Base-by-base conservation (phyloP, 1,140 invertebrate species). In the Diploscapter pachys region DNA sequence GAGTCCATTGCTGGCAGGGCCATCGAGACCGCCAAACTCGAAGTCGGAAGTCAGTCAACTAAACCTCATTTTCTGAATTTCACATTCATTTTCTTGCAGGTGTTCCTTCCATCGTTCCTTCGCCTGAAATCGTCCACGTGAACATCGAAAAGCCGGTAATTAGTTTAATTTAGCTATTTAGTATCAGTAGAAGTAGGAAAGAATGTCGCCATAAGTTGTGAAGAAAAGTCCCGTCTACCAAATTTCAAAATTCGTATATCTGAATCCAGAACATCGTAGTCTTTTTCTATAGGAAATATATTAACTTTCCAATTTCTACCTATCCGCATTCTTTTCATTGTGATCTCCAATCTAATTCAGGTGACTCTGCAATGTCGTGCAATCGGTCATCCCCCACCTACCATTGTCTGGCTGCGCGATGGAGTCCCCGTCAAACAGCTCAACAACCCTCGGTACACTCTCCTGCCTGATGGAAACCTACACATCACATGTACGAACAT, bases 1-100 rank as follows among this genome's bases (percentile, higher is more conserved):
- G 82, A 83, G 49, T 89, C 89, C 73, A 83, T 85, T 54, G 88
- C 88, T 53, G 88, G 88, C 0, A 78, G 77, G 11, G 85, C 85
- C 66, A 80, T 80, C 0, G 85, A 84, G 52, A 78, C 75, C 0
- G 77, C 86, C 2, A 79, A 71, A 3, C 78, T 89, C 31, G 82
- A 86, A 75, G 85, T 89, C 62, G 88, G 88, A 80, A 86, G 88
- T 89, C 81, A 81, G 86, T 83, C 2, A 51, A 31, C 31, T 31
- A 31, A 31, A 31, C 31, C 31, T 31, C 31, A 31, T 59, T 52
- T 5, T 64, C 56, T n/a, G 69, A 71, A 13, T 70, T 71, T 68
- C 5, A 71, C 57, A 71, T 6, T 8, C 2, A 55, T 54, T 65
- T 53, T 55, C 73, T 79, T 81, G 2, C 75, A 88, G 87, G 86